Percentiles rank a stretch among this genome's conserved stretches.
These are phyloP conservation scores for Parauchenoglanis punctatus DNA, from an alignment of 2,797 vertebrate genomes.

Conservation along the genomic window DNA sequence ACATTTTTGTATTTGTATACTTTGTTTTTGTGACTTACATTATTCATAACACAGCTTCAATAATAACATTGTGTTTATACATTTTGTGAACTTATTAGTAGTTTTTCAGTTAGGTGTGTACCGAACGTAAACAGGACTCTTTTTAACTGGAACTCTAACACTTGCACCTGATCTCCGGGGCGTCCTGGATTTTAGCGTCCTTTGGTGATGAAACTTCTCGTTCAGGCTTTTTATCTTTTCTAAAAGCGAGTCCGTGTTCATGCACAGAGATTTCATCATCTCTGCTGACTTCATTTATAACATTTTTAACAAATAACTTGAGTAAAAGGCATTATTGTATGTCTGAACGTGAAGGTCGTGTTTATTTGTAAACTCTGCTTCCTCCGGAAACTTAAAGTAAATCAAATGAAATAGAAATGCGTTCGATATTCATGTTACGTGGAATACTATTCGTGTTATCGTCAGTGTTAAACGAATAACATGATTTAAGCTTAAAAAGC, in stretches of 20 bases:
- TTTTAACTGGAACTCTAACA: background rate
- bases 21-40: background rate
- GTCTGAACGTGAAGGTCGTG: background rate
- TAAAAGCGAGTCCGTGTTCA: background rate
- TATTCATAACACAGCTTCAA: background rate
- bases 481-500: too few species aligned
- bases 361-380: background rate
- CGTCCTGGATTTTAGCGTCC: background rate
- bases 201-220: background rate
- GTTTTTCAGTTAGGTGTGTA: background rate
- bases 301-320: background rate
- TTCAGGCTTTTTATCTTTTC: background rate
- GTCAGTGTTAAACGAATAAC: too few species aligned
- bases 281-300: background rate
- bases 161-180: background rate
- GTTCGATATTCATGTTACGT: too few species aligned
- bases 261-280: background rate
- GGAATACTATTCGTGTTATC: too few species aligned
- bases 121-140: background rate
- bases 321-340: background rate
- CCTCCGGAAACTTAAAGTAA: background rate
- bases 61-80: background rate
- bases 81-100: background rate
- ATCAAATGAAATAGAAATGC: background rate
- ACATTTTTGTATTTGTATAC: background rate